These are phyloP conservation scores for Rhinopomastus cyanomelas DNA, from an alignment of 2,113 vertebrate species.

Conservation along the genomic window DNA sequence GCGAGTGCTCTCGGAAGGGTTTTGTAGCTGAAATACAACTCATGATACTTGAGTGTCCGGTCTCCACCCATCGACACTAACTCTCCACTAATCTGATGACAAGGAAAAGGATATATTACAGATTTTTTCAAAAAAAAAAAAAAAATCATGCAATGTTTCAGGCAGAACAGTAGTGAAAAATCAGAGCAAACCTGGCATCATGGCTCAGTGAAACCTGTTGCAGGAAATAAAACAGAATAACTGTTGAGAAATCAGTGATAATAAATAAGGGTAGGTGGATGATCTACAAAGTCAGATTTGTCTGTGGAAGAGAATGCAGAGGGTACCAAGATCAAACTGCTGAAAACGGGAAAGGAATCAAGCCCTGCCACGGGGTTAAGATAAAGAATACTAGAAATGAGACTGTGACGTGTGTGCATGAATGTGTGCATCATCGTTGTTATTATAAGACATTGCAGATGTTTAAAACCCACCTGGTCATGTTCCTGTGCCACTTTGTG, in stretches of 20 bases:
- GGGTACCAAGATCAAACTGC: background rate
- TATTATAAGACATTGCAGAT: background rate
- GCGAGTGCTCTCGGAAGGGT: background rate
- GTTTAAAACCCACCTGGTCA: no score
- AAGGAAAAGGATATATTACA: background rate
- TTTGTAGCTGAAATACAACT: background rate
- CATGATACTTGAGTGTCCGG: background rate
- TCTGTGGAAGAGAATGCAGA: background rate
- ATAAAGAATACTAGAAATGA: background rate
- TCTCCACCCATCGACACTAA: background rate
- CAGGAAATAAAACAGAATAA: constrained; percentile 23
- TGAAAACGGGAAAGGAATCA: background rate
- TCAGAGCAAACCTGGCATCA: background rate
- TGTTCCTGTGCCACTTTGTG: no score
- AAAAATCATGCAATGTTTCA: background rate
- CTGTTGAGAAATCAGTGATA: background rate
- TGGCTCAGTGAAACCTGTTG: background rate
- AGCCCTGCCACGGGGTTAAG: background rate
- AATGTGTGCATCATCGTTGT: no score
- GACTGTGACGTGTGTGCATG: background rate
- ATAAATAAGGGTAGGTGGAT: background rate
- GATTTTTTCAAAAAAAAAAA: background rate
- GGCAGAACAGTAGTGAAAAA: background rate
- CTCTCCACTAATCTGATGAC: background rate
- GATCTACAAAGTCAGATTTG: background rate